Evolutionary conservation across 2,113 vertebrate species (phyloP), one percentile per base, ranked within the genome.

Genomic region (Pseudorectes ferrugineus): DNA sequence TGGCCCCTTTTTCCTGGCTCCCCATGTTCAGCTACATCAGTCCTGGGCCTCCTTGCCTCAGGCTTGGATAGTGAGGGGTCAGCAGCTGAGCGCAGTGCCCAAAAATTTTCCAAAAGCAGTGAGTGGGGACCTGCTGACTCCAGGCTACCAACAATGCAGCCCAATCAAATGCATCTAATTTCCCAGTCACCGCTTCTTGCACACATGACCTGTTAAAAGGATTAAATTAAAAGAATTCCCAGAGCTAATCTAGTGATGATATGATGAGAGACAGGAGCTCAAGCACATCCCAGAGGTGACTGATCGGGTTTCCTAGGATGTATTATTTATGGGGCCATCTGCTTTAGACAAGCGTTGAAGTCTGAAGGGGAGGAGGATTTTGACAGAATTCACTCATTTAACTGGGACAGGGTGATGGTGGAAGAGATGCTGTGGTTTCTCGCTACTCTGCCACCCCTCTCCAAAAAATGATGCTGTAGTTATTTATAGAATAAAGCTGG

Each of bases 151-250:
- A 22, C 2, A 23, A 5, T 8, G 31, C 25, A 92, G 48, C 48
- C 89, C 78, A 36, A 29, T n/a, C 1, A 3, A 83, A 88, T 0
- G 7, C 21, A 1, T 71, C 55, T 59, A 10, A 86, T 95, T 86
- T 96, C 82, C 79, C 85, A 77, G 85, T 59, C 79, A 58, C 59
- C 0, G 6, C 68, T 91, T 80, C 75, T 86, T 36, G 48, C 2
- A 14, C 92, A 85, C 85, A 94, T 74, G 92, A 95, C 95, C 93
- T 77, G 90, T 90, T 96, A 93, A 94, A 97, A 84, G 92, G 88
- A 97, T 97, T 95, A 95, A 88, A 93, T 95, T 83, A 92, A 88
- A 95, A 85, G 90, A 93, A 97, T 80, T 97, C 90, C 94, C 93
- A 85, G 82, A 67, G 85, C 82, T 88, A 88, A 95, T 94, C 88